These are phyloP conservation scores for Dexiosoma caninum DNA, from an alignment of 2,888 invertebrate genomes.

Conservation along the genomic window DNA sequence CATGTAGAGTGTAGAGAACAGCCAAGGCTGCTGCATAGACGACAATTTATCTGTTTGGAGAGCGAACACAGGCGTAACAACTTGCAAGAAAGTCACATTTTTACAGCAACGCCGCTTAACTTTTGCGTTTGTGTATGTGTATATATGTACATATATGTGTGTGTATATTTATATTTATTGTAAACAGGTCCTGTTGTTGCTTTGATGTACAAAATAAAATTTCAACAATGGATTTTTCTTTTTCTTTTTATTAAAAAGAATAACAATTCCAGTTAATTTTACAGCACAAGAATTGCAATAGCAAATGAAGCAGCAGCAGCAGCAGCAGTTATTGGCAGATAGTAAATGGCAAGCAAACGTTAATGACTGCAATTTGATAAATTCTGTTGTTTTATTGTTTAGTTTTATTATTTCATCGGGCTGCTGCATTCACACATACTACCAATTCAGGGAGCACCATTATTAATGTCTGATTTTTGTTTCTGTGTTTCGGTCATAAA, in stretches of 20 bases:
- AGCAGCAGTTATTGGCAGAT: conserved; percentile 45
- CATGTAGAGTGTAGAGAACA: conserved; percentile 32
- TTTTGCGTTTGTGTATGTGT: neutral
- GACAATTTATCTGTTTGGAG: conserved; percentile 55
- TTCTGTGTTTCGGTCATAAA: too few relatives aligned
- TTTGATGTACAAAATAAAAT: conserved; percentile 43
- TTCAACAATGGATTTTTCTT: conserved; percentile 39
- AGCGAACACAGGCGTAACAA: neutral
- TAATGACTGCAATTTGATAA: conserved; percentile 62
- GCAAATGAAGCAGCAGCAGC: neutral
- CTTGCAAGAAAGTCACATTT: conserved; percentile 8
- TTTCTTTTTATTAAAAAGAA: conserved; percentile 11
- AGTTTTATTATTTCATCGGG: neutral
- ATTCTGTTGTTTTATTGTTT: conserved; percentile 42
- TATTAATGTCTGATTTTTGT: too few relatives aligned
- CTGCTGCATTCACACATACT: neutral
- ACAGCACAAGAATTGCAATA: conserved; percentile 1
- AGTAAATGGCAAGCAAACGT: conserved; percentile 61
- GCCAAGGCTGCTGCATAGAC: conserved; percentile 48
- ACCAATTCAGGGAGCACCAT: too few relatives aligned
- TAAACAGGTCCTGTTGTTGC: neutral
- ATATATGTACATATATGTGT: too few relatives aligned
- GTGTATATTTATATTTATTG: too few relatives aligned
- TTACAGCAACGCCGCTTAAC: conserved; percentile 1
- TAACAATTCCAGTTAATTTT: conserved; percentile 9